Evolutionary conservation across 2,113 vertebrate genomes (phyloP).

Genomic region (Rhineura floridana): DNA sequence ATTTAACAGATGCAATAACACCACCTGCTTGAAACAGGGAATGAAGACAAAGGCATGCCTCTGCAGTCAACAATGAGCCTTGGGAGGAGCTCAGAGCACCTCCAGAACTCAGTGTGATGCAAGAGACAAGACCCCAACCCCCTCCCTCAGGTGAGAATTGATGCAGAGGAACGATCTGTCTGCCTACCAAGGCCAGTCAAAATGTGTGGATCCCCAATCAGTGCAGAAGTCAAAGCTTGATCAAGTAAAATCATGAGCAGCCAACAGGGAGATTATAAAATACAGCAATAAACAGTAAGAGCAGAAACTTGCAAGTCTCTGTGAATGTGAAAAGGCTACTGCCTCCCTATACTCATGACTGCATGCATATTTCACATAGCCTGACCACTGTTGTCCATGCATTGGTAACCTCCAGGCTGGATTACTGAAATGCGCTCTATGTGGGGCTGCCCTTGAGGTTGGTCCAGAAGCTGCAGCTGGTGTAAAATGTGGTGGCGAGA

Average conservation of each 20-base stretch:
- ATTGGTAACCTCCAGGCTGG: no score
- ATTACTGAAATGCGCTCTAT: no score
- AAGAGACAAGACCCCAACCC: background rate
- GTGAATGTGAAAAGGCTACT: background rate
- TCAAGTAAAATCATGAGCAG: background rate
- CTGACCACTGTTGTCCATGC: no score
- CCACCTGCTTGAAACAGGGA: no score
- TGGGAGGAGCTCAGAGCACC: background rate
- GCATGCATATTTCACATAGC: no score
- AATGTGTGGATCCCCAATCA: background rate
- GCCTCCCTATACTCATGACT: no score
- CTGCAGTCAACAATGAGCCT: background rate
- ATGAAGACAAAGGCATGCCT: background rate
- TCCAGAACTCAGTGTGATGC: background rate
- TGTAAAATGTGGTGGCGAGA: no score
- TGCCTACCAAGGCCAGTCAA: background rate
- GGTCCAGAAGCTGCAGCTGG: no score
- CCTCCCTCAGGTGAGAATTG: background rate
- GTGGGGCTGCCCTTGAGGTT: no score
- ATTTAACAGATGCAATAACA: background rate
- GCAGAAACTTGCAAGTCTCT: background rate
- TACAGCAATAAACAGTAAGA: background rate
- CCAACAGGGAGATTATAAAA: background rate
- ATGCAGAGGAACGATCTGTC: background rate
- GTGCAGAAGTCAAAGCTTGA: background rate